Evolutionary conservation across 2,797 vertebrate genomes (phyloP).

Genomic region (Erithacus rubecula): DNA sequence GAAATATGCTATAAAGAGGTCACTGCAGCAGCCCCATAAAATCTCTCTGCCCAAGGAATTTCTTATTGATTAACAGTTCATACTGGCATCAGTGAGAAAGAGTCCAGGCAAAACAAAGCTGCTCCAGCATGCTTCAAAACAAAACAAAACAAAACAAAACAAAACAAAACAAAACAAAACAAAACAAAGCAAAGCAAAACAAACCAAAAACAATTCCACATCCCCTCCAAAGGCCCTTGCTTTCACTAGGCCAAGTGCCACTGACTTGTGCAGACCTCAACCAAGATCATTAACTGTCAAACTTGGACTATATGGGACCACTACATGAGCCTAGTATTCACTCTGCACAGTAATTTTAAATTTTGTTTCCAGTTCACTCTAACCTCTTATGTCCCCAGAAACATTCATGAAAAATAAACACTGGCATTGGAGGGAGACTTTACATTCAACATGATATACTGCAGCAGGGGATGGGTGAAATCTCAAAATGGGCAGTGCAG

Average conservation of each 20-base stretch:
- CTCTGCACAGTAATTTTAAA: neutral
- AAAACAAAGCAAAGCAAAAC: neutral
- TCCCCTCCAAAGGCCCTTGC: neutral
- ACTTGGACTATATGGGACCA: neutral
- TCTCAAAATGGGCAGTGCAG: neutral
- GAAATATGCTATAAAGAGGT: neutral
- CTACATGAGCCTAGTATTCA: neutral
- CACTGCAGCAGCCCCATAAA: neutral
- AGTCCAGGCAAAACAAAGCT: slow-evolving; percentile 24
- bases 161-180: neutral
- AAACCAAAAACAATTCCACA: neutral
- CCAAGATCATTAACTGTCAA: neutral
- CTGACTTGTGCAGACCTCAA: slow-evolving; percentile 17
- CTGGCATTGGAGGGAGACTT: neutral
- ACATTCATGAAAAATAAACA: neutral
- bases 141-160: neutral
- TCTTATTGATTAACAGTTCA: slow-evolving; percentile 29
- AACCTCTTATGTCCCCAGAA: neutral
- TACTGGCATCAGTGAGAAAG: slow-evolving; percentile 17
- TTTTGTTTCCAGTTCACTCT: neutral
- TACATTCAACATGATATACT: neutral
- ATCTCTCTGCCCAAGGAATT: neutral
- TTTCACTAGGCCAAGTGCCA: slow-evolving; percentile 32
- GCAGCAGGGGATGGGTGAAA: neutral
- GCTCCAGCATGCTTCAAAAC: neutral